Evolutionary conservation across 2,113 vertebrate species (phyloP).

Genomic region (Tinamus guttatus): DNA sequence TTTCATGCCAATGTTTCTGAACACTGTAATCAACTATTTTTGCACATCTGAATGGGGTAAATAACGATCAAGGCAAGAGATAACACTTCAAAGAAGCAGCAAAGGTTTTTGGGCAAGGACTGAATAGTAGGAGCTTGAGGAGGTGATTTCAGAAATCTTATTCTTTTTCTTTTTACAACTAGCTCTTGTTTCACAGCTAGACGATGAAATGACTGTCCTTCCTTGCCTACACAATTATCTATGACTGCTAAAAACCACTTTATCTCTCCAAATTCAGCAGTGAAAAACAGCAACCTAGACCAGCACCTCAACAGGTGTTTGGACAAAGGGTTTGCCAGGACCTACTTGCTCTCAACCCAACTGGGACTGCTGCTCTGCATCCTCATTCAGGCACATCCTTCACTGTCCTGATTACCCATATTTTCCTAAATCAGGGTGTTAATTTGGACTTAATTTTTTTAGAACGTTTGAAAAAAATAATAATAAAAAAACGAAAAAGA

Average conservation of each 20-base stretch:
- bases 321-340: neutral
- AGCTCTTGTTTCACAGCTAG: neutral
- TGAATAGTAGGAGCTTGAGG: neutral
- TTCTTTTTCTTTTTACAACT: neutral
- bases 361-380: neutral
- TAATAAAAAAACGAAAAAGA: no score
- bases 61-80: neutral
- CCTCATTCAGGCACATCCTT: neutral
- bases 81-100: neutral
- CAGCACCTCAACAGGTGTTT: neutral
- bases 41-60: neutral
- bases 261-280: neutral
- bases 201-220: neutral
- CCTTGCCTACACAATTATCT: neutral
- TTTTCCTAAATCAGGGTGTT: neutral
- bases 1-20: neutral
- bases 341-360: neutral
- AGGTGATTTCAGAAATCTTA: neutral
- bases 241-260: neutral
- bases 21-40: neutral
- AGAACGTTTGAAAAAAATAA: neutral
- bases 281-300: neutral
- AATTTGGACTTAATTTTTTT: neutral
- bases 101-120: neutral
- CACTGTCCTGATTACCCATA: accelerated